phyloP scores from a whole-genome alignment of 92 coral and sea anemone species.

The Bergia sp. region DNA sequence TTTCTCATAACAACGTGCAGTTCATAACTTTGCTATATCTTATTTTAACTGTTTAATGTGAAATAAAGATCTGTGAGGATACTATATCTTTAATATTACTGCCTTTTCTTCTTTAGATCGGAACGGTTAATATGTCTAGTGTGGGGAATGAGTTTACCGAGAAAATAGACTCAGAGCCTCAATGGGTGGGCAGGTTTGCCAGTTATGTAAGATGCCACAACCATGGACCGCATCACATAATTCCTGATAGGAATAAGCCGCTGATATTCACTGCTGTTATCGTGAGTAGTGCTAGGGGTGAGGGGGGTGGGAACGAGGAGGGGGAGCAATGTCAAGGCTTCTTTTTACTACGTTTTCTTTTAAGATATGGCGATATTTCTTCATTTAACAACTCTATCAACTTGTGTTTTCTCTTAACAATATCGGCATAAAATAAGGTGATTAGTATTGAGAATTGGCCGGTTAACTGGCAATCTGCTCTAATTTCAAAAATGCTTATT shows the following conservation, averaged over 20 bases:
- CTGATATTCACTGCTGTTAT: constrained; percentile 74
- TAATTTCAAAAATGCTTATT: too few relatives aligned
- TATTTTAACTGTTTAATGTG: too few relatives aligned
- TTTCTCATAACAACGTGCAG: background rate
- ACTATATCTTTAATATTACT: background rate
- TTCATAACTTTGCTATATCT: background rate
- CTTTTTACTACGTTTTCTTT: too few relatives aligned
- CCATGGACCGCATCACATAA: constrained; percentile 53
- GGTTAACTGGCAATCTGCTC: too few relatives aligned
- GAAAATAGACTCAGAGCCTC: constrained; percentile 8
- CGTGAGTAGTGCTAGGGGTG: constrained; percentile 46
- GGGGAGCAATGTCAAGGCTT: background rate
- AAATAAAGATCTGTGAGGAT: too few relatives aligned
- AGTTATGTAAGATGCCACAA: constrained; percentile 72
- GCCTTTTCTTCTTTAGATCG: constrained; percentile 17
- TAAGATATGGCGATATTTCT: too few relatives aligned
- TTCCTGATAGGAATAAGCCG: constrained; percentile 27
- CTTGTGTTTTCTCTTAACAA: too few relatives aligned
- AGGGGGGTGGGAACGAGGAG: too few relatives aligned
- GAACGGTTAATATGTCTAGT: constrained; percentile 30
- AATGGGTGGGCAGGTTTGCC: constrained; percentile 82
- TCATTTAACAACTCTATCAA: too few relatives aligned
- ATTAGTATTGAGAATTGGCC: background rate
- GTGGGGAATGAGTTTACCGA: background rate
- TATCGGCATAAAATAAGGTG: too few relatives aligned